Base-by-base conservation (phyloP, 2,888 invertebrate species). In the Sinopyrophorus schimmeli region DNA sequence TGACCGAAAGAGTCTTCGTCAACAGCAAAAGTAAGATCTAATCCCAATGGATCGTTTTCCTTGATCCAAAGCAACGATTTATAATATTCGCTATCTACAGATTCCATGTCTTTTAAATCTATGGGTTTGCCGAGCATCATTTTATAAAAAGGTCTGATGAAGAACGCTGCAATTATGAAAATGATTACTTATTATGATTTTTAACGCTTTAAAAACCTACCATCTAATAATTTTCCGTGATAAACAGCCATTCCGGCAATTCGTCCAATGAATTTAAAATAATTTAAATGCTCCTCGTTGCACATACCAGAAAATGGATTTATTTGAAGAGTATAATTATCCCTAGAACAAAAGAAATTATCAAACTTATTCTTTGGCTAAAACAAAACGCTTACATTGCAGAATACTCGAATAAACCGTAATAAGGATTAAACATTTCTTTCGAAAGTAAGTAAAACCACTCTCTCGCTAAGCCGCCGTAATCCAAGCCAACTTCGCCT, bases 341-440 rank as follows among this genome's bases (percentile, higher is more conserved):
- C 98, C 74, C 88, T 88, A 70, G 27, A 24, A 38, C 4, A 27
- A 21, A 35, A 31, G 32, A 16, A 14, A 37, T 7, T 24, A 18
- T 16, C 27, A 18, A 18, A 15, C 3, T 10, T 9, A 11, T 12
- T 35, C n/a, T 18, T 16, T 10, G 32, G 9, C 4, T 5, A 16
- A n/a, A 9, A 14, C 9, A 32, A 5, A 31, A 24, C 37, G 80
- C 86, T 80, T 76, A 89, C 97, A 96, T 96, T 3, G 98, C 98
- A 1, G 97, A 97, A 80, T 99, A 99, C 76, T 99, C 98, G 78
- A 99, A 99, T 41, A 99, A 81, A 0, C 98, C 98, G 76, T 99
- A 99, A 75, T 98, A 99, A 0, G 99, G 99, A 80, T 99, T 99
- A 77, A 99, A 99, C 95, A 99, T 97, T 79, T 99, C 98, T 74